Conservation (phyloP, 2,888 invertebrate genomes). For the Dexiosoma caninum region DNA sequence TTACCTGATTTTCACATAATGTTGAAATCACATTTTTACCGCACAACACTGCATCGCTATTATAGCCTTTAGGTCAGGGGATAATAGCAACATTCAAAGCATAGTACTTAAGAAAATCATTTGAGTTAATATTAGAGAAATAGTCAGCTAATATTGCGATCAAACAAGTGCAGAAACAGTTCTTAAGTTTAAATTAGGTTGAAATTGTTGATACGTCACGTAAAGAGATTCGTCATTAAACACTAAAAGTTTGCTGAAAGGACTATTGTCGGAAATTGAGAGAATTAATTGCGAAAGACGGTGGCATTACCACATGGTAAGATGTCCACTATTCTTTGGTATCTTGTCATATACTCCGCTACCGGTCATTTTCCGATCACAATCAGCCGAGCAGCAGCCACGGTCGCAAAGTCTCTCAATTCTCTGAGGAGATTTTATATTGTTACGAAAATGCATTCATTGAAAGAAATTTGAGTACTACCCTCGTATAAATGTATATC, state of each 20-base stretch:
- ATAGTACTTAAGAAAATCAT: background rate
- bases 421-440: no score
- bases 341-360: no score
- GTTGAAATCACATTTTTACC: conserved; percentile 49
- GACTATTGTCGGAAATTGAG: background rate
- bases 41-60: conserved; percentile 45
- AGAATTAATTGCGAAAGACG: no score
- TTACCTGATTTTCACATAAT: conserved; percentile 40
- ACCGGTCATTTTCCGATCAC: no score
- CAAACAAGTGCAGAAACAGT: background rate
- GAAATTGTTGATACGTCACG: background rate
- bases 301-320: no score
- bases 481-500: no score
- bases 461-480: no score
- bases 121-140: background rate
- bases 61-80: background rate
- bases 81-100: background rate
- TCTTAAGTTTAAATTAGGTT: background rate
- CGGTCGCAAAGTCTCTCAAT: no score
- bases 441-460: no score
- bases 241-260: background rate
- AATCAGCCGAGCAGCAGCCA: no score
- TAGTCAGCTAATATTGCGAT: background rate
- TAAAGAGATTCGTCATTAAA: background rate
- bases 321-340: no score